Base-by-base conservation (phyloP, 2,113 vertebrate species). In the Prinia subflava region DNA sequence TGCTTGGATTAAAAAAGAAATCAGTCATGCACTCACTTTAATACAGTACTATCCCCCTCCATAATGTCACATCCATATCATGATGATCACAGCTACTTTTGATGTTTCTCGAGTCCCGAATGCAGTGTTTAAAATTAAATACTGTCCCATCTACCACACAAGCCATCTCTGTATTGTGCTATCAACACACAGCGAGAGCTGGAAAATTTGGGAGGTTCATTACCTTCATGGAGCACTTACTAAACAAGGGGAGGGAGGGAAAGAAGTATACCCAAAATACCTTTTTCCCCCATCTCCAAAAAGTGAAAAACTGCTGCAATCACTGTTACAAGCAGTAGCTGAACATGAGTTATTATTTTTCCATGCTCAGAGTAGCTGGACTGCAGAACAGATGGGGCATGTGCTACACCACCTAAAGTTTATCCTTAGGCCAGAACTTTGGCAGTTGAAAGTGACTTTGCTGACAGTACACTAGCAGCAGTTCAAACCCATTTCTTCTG, bases 201-300 rank as follows among this genome's bases (percentile, higher is more conserved):
- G 59, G 27, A 65, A 9, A 37, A 37, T 33, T 73, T 81, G 18
- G 27, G 13, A 50, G 6, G 30, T 39, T 77, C 2, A 0, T 46
- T 73, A 44, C 14, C 55, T 46, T 74, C 31, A 67, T 1, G 8
- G 15, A 83, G 57, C 10, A 27, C 35, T 49, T 42, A 41, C 1
- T 55, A 23, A 91, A 46, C 24, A 42, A n/a, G 55, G 28, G 0
- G 1, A 1, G 10, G 3, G 15, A 6, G 19, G 20, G 2, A 33
- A 33, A n/a, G 13, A 74, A 62, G 20, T 5, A 18, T 20, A 46
- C 10, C 7, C 31, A 77, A 55, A 91, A 81, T 9, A 79, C 4
- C 28, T 90, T 23, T 59, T 15, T 2, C 1, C 28, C 16, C 15
- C 13, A 24, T 31, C 22, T 90, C 39, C 35, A 78, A 15, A 25